Evolutionary conservation across 1,140 invertebrate genomes (phyloP).

Genomic region (Spodoptera frugiperda): DNA sequence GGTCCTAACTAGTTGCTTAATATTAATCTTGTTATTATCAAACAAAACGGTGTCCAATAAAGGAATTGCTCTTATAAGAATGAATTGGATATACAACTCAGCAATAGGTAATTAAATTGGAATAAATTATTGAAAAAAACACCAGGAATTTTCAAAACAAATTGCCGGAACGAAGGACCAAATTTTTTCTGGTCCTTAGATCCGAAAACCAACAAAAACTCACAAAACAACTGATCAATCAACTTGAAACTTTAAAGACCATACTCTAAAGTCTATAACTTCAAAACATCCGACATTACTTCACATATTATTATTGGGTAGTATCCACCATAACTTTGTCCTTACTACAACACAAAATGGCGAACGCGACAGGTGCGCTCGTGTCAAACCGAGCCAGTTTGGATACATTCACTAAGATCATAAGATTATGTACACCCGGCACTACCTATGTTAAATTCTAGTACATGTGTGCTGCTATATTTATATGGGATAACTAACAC

Average conservation of each 20-base stretch:
- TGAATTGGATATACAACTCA: too few relatives aligned
- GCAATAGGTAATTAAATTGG: too few relatives aligned
- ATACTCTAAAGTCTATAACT: not conserved
- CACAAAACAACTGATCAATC: too few relatives aligned
- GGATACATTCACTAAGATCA: constrained; percentile 37
- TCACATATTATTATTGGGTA: constrained; percentile 1
- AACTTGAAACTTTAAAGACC: not conserved
- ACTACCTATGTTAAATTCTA: not conserved
- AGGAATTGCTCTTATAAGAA: too few relatives aligned
- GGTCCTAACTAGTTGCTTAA: too few relatives aligned
- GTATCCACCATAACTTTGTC: constrained; percentile 9
- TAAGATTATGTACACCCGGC: constrained; percentile 36
- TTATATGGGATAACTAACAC: too few relatives aligned
- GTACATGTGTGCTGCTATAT: not conserved
- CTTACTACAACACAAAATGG: constrained; percentile 17
- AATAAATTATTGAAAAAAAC: too few relatives aligned
- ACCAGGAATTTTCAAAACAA: too few relatives aligned
- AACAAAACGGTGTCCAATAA: too few relatives aligned
- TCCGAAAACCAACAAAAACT: not conserved
- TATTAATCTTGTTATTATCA: too few relatives aligned
- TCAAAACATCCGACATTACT: not conserved
- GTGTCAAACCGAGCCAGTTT: not conserved
- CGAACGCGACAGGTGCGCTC: constrained; percentile 9
- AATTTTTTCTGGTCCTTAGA: constrained; percentile 16
- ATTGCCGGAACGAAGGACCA: not conserved